Evolutionary conservation across 2,797 vertebrate genomes (phyloP), one percentile per base, ranked within the genome.

Genomic region (Silurus lanzhouensis): DNA sequence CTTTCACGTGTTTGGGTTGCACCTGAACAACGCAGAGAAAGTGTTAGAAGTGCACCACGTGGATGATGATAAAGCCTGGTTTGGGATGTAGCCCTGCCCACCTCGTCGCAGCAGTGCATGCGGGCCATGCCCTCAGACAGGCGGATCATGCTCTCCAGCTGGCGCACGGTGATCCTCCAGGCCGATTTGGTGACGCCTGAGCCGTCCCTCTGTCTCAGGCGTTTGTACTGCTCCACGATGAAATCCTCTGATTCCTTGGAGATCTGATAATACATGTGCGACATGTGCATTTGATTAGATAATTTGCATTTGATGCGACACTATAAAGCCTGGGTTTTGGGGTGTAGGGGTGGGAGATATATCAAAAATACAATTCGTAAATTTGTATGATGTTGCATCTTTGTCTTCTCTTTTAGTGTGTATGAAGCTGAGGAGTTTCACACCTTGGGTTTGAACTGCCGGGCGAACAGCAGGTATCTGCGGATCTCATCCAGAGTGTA

Each of bases 71-170:
- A 60, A 60, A 25, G 48, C 13, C 15, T 19, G 17, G 15, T 81
- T 19, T 77, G 19, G 14, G 17, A 12, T 0, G 13, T 15, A 46
- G 57, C 14, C 3, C 5, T 60, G 17, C 88, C 1, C 61, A 95
- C 98, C 97, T 99, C 98, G n/a, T 99, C 98, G 63, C 97, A 99
- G 94, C 98, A 99, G 94, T 99, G 98, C 98, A 99, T 99, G 12
- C 98, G 96, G 6, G 98, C 98, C 98, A 99, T 99, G 68, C 93
- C 94, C 94, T 99, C 98, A 0, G 98, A 99, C 0, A 99, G 95
- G 14, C 98, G 97, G 90, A 99, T 99, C 98, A 99, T 98, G 93
- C 98, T 99, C 91, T 99, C 98, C 87, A 99, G 90, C 92, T 99
- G 98, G 0, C 98, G 92, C 68, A 99, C 98, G 0, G 98, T 99